Evolutionary conservation across 1,140 invertebrate genomes (phyloP).

Genomic region (Drosophila pallidifrons): DNA sequence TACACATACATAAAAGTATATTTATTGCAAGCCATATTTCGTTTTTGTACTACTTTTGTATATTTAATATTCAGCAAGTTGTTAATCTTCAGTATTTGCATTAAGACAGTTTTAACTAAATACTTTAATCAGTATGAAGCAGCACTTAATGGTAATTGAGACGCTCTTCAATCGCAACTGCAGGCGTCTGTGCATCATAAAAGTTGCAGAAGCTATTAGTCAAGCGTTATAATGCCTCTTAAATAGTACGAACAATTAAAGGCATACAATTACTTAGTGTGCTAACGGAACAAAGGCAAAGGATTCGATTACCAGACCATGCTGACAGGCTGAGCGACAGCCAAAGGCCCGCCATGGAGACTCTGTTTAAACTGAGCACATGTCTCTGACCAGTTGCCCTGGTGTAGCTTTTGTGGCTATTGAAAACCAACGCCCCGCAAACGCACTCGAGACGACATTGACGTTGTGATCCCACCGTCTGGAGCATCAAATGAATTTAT

Average conservation of each 20-base stretch:
- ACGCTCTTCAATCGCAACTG: not conserved
- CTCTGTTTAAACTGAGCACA: constrained; percentile 6
- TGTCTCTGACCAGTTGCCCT: constrained; percentile 15
- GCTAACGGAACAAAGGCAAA: constrained; percentile 17
- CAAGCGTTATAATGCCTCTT: constrained; percentile 43
- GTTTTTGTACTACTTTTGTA: constrained; percentile 16
- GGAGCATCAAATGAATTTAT: constrained; percentile 65
- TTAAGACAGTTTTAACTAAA: not conserved
- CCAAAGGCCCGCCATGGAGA: constrained; percentile 4
- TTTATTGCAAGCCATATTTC: not conserved
- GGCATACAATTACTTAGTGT: constrained; percentile 44
- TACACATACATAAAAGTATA: too few relatives aligned
- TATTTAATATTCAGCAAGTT: not conserved
- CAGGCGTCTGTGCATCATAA: constrained; percentile 8
- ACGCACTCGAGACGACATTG: constrained; percentile 41
- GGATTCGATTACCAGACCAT: constrained; percentile 58
- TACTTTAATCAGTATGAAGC: not conserved
- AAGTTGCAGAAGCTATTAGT: constrained; percentile 36
- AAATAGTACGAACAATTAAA: constrained; percentile 62
- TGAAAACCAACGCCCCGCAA: constrained; percentile 42
- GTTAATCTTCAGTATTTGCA: not conserved
- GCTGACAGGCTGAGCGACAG: constrained; percentile 34
- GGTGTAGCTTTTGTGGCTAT: constrained; percentile 43
- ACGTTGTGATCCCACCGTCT: constrained; percentile 27
- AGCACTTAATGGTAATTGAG: not conserved